phyloP scores from a whole-genome alignment of 2,797 vertebrate species.

The Xerus rutilus region DNA sequence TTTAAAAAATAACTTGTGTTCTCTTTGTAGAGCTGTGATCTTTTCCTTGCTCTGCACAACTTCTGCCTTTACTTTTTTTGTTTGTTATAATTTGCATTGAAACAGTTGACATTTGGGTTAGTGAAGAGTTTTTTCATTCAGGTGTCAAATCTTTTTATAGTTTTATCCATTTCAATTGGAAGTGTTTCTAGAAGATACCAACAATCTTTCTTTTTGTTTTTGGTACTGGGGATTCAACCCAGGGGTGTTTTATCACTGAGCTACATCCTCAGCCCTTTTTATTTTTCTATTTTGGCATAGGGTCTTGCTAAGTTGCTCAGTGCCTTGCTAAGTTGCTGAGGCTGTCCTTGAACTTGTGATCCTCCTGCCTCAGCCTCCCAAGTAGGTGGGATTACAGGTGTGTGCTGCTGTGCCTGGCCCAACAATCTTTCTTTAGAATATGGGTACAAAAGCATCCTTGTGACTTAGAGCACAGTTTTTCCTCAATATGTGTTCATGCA shows the following conservation, averaged over 20 bases:
- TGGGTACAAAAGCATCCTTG: neutral
- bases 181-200: slow-evolving; percentile 46
- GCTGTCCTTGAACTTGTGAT: too few species aligned
- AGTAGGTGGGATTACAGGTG: too few species aligned
- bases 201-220: neutral
- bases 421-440: neutral
- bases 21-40: neutral
- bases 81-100: neutral
- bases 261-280: too few species aligned
- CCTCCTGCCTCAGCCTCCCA: too few species aligned
- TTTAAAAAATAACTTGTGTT: slow-evolving; percentile 14
- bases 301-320: too few species aligned
- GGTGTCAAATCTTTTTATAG: neutral
- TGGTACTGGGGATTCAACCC: too few species aligned
- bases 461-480: neutral
- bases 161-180: slow-evolving; percentile 37
- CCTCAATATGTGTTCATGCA: neutral
- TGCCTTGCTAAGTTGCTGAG: too few species aligned
- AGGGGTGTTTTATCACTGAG: too few species aligned
- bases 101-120: neutral
- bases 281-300: too few species aligned
- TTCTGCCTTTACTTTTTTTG: slow-evolving; percentile 32
- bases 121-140: neutral
- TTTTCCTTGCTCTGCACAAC: neutral
- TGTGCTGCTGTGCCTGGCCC: too few species aligned